Conservation (phyloP, 2,888 invertebrate species). For the Cactoblastis cactorum region DNA sequence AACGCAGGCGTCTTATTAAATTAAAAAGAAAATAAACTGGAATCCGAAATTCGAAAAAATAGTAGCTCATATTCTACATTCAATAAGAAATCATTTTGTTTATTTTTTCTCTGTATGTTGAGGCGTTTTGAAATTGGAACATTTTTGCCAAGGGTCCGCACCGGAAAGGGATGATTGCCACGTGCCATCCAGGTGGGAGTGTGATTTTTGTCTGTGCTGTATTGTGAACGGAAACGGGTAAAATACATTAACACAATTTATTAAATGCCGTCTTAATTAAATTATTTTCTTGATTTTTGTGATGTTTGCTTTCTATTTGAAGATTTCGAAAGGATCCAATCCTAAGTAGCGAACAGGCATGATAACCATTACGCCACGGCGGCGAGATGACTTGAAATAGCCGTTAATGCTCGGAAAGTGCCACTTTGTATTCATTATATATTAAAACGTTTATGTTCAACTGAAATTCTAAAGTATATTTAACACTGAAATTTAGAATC, state of each 20-base stretch:
- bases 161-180: slow-evolving; percentile 57
- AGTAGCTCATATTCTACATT: slow-evolving; percentile 5
- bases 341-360: too few relatives aligned
- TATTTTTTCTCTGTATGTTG: slow-evolving; percentile 18
- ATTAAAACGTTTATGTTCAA: background rate
- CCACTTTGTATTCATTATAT: slow-evolving; percentile 1
- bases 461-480: background rate
- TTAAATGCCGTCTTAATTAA: background rate
- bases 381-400: slow-evolving; percentile 1
- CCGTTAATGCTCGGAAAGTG: background rate
- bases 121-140: slow-evolving; percentile 28
- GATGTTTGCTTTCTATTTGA: too few relatives aligned
- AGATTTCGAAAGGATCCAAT: too few relatives aligned
- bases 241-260: slow-evolving; percentile 23
- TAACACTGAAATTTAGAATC: background rate
- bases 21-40: slow-evolving; percentile 68
- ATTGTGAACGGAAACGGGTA: slow-evolving; percentile 42
- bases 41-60: slow-evolving; percentile 28
- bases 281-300: background rate
- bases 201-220: slow-evolving; percentile 39
- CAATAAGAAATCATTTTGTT: background rate
- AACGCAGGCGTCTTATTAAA: slow-evolving; percentile 72
- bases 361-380: too few relatives aligned
- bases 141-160: slow-evolving; percentile 43
- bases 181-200: slow-evolving; percentile 59